Evolutionary conservation across 2,797 vertebrate species (phyloP).

Genomic region (Phaenicophaeus curvirostris): DNA sequence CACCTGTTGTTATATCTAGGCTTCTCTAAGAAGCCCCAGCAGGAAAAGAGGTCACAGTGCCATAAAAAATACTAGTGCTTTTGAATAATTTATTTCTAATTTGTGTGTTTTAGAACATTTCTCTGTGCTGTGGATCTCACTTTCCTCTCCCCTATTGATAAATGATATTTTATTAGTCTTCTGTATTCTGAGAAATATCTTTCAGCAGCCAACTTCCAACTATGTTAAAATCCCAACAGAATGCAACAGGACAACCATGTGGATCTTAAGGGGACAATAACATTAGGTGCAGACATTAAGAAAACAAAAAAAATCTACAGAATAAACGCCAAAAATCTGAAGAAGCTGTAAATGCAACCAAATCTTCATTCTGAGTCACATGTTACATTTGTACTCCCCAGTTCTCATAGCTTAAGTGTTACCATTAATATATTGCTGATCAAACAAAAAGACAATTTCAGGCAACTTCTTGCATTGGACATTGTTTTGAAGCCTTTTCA

Average conservation of each 20-base stretch:
- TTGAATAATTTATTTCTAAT: slow-evolving; percentile 20
- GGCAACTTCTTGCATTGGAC: not conserved
- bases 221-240: not conserved
- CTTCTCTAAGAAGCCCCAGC: not conserved
- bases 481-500: not conserved
- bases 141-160: not conserved
- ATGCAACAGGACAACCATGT: not conserved
- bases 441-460: not conserved
- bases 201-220: not conserved
- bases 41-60: not conserved
- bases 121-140: not conserved
- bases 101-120: not conserved
- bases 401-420: not conserved
- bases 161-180: not conserved
- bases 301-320: not conserved
- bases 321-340: not conserved
- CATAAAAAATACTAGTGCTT: not conserved
- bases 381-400: not conserved
- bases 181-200: not conserved
- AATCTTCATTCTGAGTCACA: not conserved
- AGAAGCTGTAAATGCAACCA: not conserved
- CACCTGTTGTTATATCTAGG: not conserved
- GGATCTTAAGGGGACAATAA: not conserved
- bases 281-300: not conserved
- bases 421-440: not conserved